Evolutionary conservation across 2,888 invertebrate genomes (phyloP).

Genomic region (Tryphoninae sp.): DNA sequence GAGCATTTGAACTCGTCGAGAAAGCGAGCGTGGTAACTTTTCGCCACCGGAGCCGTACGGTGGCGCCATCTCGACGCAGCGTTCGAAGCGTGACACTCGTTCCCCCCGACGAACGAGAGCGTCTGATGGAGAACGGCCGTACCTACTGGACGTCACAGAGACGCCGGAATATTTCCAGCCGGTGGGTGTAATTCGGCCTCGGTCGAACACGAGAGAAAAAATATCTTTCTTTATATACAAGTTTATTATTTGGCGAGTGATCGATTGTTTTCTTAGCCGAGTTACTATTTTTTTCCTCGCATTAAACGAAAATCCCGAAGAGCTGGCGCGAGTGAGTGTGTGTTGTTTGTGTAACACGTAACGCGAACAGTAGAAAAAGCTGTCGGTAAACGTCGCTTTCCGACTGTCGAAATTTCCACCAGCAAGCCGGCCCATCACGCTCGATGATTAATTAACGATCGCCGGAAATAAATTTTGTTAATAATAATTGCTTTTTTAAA

Average conservation of each 20-base stretch:
- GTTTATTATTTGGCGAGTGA: conserved; percentile 31
- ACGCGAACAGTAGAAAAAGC: conserved; percentile 7
- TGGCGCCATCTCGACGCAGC: conserved; percentile 62
- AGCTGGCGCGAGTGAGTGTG: not conserved
- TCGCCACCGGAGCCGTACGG: conserved; percentile 16
- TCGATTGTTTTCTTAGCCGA: conserved; percentile 24
- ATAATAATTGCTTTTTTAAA: conserved; percentile 8
- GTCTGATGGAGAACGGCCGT: conserved; percentile 54
- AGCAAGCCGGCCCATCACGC: conserved; percentile 32
- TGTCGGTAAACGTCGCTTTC: conserved; percentile 41
- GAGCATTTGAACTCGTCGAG: conserved; percentile 1
- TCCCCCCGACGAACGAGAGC: not conserved
- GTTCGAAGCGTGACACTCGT: conserved; percentile 9
- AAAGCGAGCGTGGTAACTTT: not conserved
- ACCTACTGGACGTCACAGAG: conserved; percentile 51
- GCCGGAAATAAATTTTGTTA: conserved; percentile 13
- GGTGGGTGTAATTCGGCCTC: conserved; percentile 62
- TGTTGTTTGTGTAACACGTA: conserved; percentile 2
- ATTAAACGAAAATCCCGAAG: not conserved
- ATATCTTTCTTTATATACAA: conserved; percentile 39
- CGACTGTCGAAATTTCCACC: conserved; percentile 44
- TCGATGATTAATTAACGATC: not conserved
- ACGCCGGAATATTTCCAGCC: conserved; percentile 50
- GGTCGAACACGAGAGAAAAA: conserved; percentile 56
- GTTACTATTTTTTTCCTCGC: conserved; percentile 3